These are phyloP conservation scores for Charadrius vociferus DNA, from an alignment of 2,113 vertebrate species.

Conservation along the genomic window DNA sequence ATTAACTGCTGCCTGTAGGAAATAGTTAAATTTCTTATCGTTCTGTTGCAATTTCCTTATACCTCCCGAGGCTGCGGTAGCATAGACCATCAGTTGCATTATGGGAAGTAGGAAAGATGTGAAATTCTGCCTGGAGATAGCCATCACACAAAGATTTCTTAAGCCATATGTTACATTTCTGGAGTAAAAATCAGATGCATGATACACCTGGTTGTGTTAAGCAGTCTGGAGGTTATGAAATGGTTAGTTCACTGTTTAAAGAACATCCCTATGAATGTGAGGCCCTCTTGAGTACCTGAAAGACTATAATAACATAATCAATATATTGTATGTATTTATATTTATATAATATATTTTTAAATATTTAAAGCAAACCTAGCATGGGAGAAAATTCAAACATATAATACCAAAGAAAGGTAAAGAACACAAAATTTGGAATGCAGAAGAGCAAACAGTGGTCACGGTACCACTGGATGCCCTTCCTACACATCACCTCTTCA, in stretches of 20 bases:
- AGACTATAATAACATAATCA: background rate
- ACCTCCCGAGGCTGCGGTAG: background rate
- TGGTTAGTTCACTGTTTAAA: background rate
- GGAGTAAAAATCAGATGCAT: background rate
- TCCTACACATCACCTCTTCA: background rate
- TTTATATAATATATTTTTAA: background rate
- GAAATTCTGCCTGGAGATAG: background rate
- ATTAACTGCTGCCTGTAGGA: background rate
- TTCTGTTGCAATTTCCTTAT: background rate
- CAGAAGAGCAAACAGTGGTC: background rate
- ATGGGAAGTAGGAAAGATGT: background rate
- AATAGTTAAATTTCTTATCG: background rate
- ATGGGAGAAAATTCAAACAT: background rate
- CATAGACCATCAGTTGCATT: background rate
- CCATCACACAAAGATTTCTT: background rate
- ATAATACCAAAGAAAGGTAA: background rate
- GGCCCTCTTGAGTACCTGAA: background rate
- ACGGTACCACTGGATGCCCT: background rate
- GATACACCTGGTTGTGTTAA: background rate
- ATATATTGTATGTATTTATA: background rate
- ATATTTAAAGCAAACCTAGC: background rate
- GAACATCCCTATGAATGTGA: background rate
- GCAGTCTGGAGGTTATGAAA: background rate
- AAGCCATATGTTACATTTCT: fast-evolving
- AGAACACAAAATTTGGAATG: background rate